These are phyloP conservation scores for Sebastes nivosus DNA, from an alignment of 2,797 vertebrate genomes.

Conservation along the genomic window DNA sequence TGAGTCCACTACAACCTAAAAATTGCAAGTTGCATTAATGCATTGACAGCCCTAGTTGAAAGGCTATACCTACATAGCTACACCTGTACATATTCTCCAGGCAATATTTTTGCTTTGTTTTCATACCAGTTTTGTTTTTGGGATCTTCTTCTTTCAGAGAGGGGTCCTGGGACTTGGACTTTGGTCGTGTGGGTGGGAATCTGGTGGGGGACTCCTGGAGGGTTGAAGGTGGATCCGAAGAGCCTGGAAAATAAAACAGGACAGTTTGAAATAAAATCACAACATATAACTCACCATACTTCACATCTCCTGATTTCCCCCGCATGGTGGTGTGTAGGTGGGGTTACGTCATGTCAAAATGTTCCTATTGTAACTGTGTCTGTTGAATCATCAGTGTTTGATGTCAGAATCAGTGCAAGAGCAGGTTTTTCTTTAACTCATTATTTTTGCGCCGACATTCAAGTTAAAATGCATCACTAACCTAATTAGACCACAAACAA, in stretches of 20 bases:
- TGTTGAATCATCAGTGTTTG: slow-evolving; percentile 3
- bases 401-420: not conserved
- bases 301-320: not conserved
- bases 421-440: not conserved
- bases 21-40: too few species aligned
- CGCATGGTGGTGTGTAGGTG: not conserved
- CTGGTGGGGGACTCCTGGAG: slow-evolving; percentile 89
- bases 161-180: slow-evolving; percentile 84
- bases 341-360: not conserved
- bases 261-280: not conserved
- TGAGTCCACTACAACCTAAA: too few species aligned
- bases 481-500: not conserved
- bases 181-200: slow-evolving; percentile 87
- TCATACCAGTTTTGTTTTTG: slow-evolving; percentile 60
- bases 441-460: not conserved
- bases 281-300: not conserved
- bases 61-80: not conserved
- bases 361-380: not conserved
- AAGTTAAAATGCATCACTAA: not conserved
- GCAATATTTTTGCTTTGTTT: not conserved
- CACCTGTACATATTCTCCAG: not conserved
- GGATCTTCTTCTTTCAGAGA: slow-evolving; percentile 7
- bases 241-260: slow-evolving; percentile 81
- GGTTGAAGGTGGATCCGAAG: slow-evolving; percentile 84
- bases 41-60: not conserved